Percentiles rank a stretch among this genome's conserved stretches.
phyloP scores from a whole-genome alignment of 92 coral and sea anemone species.

The Actinernus sp. region DNA sequence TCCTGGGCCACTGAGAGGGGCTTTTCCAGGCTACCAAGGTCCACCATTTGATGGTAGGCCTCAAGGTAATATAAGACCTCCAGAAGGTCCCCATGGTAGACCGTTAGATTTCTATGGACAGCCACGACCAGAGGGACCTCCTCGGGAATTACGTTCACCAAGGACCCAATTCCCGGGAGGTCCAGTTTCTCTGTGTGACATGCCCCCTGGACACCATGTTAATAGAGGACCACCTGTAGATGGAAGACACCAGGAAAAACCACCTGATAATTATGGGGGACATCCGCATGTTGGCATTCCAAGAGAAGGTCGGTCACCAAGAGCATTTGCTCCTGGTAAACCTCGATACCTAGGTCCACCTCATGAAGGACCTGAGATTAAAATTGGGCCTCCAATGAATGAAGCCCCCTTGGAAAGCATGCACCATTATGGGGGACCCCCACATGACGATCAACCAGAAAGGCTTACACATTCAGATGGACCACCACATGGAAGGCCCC shows the following conservation, averaged over 20 bases:
- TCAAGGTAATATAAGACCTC: not conserved
- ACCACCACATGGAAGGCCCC: slow-evolving; percentile 5
- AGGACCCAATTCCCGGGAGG: slow-evolving; percentile 13
- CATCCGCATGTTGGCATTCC: not conserved
- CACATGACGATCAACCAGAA: no score
- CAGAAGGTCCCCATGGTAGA: not conserved
- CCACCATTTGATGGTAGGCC: slow-evolving; percentile 8
- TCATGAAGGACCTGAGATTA: not conserved
- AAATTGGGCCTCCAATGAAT: slow-evolving; percentile 17
- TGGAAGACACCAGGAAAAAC: not conserved
- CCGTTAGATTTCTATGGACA: no score
- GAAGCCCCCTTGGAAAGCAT: slow-evolving; percentile 11
- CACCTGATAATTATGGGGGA: slow-evolving; percentile 8
- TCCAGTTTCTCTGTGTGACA: slow-evolving; percentile 3
- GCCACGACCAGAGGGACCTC: slow-evolving; percentile 24
- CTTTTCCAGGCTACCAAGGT: slow-evolving; percentile 32
- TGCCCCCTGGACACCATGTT: not conserved
- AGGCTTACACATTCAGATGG: not conserved
- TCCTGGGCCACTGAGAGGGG: slow-evolving; percentile 28
- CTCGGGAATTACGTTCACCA: slow-evolving; percentile 32
- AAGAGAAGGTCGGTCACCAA: slow-evolving; percentile 3
- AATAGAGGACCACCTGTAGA: not conserved
- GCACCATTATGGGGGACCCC: no score
- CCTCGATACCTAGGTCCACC: slow-evolving; percentile 10
- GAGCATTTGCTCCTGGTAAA: slow-evolving; percentile 16